phyloP scores from a whole-genome alignment of 2,888 invertebrate species.

The Diarsia mendica region DNA sequence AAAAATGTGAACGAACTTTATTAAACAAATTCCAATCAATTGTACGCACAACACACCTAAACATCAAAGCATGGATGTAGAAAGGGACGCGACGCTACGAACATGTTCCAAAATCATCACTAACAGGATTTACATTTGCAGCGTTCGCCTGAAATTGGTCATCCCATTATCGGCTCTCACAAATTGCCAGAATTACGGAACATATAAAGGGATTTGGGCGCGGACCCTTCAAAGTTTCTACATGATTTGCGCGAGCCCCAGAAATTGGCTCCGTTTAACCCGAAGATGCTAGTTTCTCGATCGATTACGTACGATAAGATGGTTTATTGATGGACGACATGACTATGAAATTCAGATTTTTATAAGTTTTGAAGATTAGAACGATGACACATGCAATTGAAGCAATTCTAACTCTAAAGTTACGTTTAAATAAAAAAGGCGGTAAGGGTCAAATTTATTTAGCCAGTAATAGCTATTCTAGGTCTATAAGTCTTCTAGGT shows the following conservation, averaged over 20 bases:
- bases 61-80: constrained; percentile 1
- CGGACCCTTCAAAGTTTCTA: constrained; percentile 49
- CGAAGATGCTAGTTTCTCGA: constrained; percentile 7
- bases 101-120: constrained; percentile 43
- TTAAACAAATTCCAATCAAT: neutral
- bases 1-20: neutral
- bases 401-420: neutral
- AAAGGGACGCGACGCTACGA: constrained; percentile 17
- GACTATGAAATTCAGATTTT: neutral
- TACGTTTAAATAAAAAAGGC: neutral
- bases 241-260: constrained; percentile 32
- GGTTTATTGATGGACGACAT: neutral
- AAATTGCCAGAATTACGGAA: constrained; percentile 58
- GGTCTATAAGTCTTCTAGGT: neutral
- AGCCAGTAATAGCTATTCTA: neutral
- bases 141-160: constrained; percentile 48
- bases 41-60: neutral
- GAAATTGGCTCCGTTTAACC: constrained; percentile 38
- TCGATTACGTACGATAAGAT: constrained; percentile 1
- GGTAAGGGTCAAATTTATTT: constrained; percentile 4
- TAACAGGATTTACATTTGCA: constrained; percentile 50
- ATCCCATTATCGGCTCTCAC: constrained; percentile 50
- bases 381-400: neutral
- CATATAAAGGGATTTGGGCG: constrained; percentile 51
- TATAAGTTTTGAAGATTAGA: neutral